These are phyloP conservation scores for Mya arenaria DNA, from an alignment of 1,140 invertebrate species.

Conservation along the genomic window DNA sequence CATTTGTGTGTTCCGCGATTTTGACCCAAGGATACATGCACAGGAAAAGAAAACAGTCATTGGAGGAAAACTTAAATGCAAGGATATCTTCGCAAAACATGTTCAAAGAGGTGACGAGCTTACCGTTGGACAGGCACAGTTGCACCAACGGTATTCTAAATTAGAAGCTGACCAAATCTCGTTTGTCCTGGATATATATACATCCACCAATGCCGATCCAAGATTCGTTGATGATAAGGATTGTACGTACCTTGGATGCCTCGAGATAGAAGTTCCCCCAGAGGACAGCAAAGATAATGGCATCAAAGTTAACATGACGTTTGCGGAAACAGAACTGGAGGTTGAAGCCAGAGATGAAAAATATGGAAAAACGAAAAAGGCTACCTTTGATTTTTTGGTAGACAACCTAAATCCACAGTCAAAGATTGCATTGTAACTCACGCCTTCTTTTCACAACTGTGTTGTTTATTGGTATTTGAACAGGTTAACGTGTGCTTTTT, in stretches of 20 bases:
- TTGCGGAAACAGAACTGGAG: conserved; percentile 18
- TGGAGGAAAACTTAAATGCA: conserved; percentile 16
- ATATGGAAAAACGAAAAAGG: conserved; percentile 4
- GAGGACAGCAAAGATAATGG: neutral
- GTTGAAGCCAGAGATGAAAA: conserved; percentile 38
- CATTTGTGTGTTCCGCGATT: conserved; percentile 22
- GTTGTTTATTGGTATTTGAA: no score
- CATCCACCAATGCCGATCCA: conserved; percentile 16
- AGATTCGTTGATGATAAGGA: conserved; percentile 5
- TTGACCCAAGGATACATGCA: conserved; percentile 22
- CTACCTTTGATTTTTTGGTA: conserved; percentile 14
- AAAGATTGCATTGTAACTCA: no score
- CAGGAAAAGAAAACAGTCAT: conserved; percentile 23
- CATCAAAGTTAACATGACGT: conserved; percentile 13
- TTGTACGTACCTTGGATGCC: conserved; percentile 3
- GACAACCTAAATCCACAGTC: no score
- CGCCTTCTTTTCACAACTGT: no score
- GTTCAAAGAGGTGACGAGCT: conserved; percentile 24
- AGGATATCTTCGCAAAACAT: conserved; percentile 25
- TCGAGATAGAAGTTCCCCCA: conserved; percentile 15
- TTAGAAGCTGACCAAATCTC: conserved; percentile 19
- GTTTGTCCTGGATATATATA: conserved; percentile 20
- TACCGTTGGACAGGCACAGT: neutral
- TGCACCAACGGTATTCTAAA: neutral
- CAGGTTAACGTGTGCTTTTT: no score